Evolutionary conservation across 2,888 invertebrate species (phyloP).

Genomic region (Thymelicus sylvestris): DNA sequence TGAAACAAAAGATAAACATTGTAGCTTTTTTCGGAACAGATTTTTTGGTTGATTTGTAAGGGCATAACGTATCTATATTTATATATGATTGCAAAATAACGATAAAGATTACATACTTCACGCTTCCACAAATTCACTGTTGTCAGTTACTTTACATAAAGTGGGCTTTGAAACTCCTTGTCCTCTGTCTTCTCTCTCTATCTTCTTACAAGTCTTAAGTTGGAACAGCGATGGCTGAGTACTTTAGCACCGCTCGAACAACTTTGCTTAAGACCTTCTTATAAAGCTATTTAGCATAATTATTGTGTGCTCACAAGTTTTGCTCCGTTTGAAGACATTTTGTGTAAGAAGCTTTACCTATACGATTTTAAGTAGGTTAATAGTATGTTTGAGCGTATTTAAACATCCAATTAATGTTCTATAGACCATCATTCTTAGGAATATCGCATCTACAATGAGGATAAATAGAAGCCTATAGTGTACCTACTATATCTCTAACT

Average conservation of each 20-base stretch:
- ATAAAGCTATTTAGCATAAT: constrained; percentile 62
- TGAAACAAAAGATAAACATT: too few relatives aligned
- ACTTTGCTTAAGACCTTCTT: constrained; percentile 53
- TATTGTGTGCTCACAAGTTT: constrained; percentile 41
- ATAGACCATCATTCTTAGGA: too few relatives aligned
- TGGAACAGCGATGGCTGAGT: constrained; percentile 48
- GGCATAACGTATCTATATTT: too few relatives aligned
- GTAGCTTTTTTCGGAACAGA: too few relatives aligned
- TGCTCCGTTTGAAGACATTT: not conserved
- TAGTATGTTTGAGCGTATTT: not conserved
- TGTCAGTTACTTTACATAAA: constrained; percentile 13
- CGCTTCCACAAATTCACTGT: not conserved
- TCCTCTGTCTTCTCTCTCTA: constrained; percentile 30
- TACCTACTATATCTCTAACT: too few relatives aligned
- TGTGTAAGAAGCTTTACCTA: not conserved
- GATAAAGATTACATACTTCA: too few relatives aligned
- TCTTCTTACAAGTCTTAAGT: constrained; percentile 45
- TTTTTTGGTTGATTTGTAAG: too few relatives aligned
- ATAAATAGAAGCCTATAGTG: too few relatives aligned
- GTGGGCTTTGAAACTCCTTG: constrained; percentile 45
- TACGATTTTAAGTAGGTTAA: not conserved
- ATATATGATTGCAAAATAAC: too few relatives aligned
- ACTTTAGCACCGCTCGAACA: constrained; percentile 52
- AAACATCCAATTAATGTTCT: too few relatives aligned
- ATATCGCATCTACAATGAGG: too few relatives aligned